Percentiles rank a stretch among this genome's conserved stretches.
phyloP scores from a whole-genome alignment of 30 jellyfish, hydroid and myxozoan species.

The Sanderia malayensis region DNA sequence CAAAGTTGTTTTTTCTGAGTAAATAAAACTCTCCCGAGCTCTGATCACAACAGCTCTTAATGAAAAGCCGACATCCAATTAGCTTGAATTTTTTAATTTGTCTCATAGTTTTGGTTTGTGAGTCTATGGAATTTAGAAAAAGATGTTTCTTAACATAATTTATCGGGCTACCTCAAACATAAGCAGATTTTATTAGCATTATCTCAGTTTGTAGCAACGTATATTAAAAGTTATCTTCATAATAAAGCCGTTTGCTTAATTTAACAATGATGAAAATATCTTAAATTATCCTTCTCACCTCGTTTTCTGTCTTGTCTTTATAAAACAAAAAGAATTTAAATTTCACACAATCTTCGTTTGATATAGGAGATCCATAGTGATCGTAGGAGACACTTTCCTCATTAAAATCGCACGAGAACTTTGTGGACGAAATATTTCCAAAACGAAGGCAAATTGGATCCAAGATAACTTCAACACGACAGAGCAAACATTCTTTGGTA shows the following conservation, averaged over 20 bases:
- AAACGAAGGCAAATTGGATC: conserved; percentile 70
- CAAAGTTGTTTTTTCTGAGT: too few relatives aligned
- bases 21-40: neutral
- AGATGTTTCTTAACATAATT: too few relatives aligned
- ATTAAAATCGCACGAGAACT: conserved; percentile 15
- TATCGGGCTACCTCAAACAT: neutral
- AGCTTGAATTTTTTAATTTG: neutral
- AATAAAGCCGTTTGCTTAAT: neutral
- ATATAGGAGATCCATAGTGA: conserved; percentile 41
- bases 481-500: conserved; percentile 22
- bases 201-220: neutral
- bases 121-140: neutral
- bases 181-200: neutral
- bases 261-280: neutral
- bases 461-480: conserved; percentile 39
- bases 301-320: conserved; percentile 16
- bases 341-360: conserved; percentile 43
- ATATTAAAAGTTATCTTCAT: neutral
- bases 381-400: conserved; percentile 17
- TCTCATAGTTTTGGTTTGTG: neutral
- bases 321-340: conserved; percentile 35
- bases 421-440: conserved; percentile 20
- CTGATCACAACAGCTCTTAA: neutral
- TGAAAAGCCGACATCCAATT: neutral
- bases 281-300: conserved; percentile 11